A percentile compares a stretch with the other conserved stretches of the same genome.
phyloP scores from a whole-genome alignment of 2,797 vertebrate species.

The Cossypha caffra region DNA sequence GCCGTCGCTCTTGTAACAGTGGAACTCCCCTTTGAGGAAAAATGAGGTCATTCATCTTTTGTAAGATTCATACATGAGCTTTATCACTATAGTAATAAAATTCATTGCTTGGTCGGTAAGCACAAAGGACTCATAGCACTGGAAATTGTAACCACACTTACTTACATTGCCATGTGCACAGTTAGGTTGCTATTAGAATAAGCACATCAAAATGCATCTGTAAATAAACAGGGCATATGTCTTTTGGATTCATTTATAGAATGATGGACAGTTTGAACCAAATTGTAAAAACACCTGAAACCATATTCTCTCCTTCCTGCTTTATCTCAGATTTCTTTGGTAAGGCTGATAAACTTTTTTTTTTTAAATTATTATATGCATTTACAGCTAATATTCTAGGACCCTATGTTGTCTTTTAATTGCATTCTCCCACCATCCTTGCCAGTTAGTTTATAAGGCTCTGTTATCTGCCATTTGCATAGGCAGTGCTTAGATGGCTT shows the following conservation, averaged over 20 bases:
- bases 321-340: not conserved
- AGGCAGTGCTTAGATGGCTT: not conserved
- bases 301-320: not conserved
- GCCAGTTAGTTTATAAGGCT: not conserved
- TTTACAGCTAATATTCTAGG: not conserved
- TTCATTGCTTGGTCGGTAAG: not conserved
- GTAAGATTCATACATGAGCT: not conserved
- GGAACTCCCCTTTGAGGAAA: not conserved
- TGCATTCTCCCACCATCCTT: not conserved
- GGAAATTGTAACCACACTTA: not conserved
- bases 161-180: fast-evolving
- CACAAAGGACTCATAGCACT: not conserved
- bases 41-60: not conserved
- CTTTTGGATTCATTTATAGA: not conserved
- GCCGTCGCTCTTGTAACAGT: not conserved
- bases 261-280: not conserved
- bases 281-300: not conserved
- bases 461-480: not conserved
- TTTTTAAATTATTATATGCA: not conserved
- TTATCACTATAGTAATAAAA: not conserved
- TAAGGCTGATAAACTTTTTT: not conserved
- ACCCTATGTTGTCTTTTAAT: not conserved
- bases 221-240: not conserved
- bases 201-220: not conserved
- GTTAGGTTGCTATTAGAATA: not conserved